phyloP scores from a whole-genome alignment of 1,140 invertebrate species.

The Schlechtendalia chinensis region DNA sequence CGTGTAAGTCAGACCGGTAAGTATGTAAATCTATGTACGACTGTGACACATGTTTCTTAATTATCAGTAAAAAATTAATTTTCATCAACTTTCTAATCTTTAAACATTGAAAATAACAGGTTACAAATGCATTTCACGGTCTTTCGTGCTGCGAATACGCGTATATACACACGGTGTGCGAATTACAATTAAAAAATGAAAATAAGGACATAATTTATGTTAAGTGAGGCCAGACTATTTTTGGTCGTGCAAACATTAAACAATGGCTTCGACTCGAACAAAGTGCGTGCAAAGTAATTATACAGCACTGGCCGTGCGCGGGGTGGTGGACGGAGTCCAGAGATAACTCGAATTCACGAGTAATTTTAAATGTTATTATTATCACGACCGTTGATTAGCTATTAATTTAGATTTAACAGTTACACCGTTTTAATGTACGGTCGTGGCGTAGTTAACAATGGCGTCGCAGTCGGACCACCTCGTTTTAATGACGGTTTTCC shows the following conservation, averaged over 20 bases:
- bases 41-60: too few species aligned
- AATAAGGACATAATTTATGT: constrained; percentile 22
- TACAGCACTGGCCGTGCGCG: not conserved
- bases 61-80: too few species aligned
- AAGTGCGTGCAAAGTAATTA: constrained; percentile 24
- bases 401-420: not conserved
- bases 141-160: not conserved
- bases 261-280: not conserved
- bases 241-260: not conserved
- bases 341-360: constrained; percentile 8
- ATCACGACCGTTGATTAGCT: not conserved
- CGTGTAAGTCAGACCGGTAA: too few species aligned
- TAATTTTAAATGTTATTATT: not conserved
- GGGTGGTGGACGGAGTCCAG: not conserved
- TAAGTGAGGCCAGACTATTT: constrained; percentile 10
- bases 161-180: not conserved
- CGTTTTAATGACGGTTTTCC: not conserved
- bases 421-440: not conserved
- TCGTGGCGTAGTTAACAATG: not conserved
- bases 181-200: not conserved
- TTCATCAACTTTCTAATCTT: too few species aligned
- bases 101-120: too few species aligned
- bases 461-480: too few species aligned
- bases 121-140: too few species aligned
- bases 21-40: too few species aligned